Conservation (phyloP, 2,113 vertebrate genomes). For the Vicugna pacos region DNA sequence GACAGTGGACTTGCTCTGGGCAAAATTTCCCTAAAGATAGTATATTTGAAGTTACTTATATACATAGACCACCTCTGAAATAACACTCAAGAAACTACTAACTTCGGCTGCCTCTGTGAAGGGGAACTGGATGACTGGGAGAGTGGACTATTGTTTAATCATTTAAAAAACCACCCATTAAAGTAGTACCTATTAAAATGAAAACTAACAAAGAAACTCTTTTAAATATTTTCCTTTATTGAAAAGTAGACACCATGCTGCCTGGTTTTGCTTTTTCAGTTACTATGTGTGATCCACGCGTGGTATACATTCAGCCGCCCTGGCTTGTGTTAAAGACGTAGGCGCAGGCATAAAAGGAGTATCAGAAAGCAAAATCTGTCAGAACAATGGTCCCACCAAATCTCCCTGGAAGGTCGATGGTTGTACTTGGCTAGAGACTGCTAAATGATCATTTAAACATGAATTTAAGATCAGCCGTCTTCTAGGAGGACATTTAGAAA, state of each 20-base stretch:
- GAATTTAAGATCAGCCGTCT: constrained; percentile 28
- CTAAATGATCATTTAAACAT: not conserved
- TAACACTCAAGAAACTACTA: not conserved
- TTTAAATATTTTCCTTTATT: constrained; percentile 27
- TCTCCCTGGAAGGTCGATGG: not conserved
- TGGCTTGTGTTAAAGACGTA: not conserved
- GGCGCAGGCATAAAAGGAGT: not conserved
- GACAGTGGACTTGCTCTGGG: not conserved
- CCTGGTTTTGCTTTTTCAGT: not conserved
- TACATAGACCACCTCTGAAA: not conserved
- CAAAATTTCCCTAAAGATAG: constrained; percentile 28
- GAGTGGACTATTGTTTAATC: not conserved
- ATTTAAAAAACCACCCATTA: not conserved
- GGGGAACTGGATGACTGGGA: not conserved
- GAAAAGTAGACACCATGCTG: not conserved
- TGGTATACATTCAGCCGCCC: not conserved
- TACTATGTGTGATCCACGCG: not conserved
- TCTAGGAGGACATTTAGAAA: not conserved
- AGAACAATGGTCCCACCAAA: not conserved
- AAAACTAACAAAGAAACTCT: not conserved
- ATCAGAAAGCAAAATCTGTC: not conserved
- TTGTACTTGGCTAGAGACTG: not conserved
- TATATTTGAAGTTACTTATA: not conserved
- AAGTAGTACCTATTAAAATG: constrained; percentile 23
- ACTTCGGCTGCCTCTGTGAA: not conserved